Conservation (phyloP, 2,888 invertebrate genomes). For the Orthosia cruda region DNA sequence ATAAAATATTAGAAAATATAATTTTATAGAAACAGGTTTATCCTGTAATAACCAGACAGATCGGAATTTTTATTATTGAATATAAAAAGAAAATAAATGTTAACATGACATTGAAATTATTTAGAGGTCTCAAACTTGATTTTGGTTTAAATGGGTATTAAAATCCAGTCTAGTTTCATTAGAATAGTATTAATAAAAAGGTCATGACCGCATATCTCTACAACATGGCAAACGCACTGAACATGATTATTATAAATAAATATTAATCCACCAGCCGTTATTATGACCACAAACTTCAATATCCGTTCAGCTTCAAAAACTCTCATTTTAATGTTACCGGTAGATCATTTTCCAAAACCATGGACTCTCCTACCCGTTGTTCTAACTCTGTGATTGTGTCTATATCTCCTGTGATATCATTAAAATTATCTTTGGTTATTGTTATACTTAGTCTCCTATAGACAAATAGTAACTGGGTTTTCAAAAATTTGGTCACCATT, state of each 20-base stretch:
- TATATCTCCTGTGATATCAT: background rate
- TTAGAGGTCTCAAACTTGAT: constrained; percentile 1
- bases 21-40: too few relatives aligned
- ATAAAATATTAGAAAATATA: too few relatives aligned
- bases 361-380: too few relatives aligned
- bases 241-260: background rate
- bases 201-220: background rate
- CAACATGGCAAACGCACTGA: background rate
- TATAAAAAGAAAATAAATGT: background rate
- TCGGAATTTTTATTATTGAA: background rate
- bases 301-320: background rate
- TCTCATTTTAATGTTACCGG: background rate
- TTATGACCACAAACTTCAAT: background rate
- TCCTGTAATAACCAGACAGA: background rate
- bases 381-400: background rate
- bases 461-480: background rate
- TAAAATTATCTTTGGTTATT: background rate
- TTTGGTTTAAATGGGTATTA: background rate
- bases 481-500: background rate
- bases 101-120: constrained; percentile 12
- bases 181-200: constrained; percentile 1
- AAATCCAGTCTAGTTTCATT: constrained; percentile 14
- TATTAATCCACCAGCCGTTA: background rate
- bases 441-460: background rate
- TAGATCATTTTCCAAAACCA: background rate